Evolutionary conservation across 2,888 invertebrate species (phyloP), one percentile per base, ranked within the genome.

Genomic region (Hyles lineata): DNA sequence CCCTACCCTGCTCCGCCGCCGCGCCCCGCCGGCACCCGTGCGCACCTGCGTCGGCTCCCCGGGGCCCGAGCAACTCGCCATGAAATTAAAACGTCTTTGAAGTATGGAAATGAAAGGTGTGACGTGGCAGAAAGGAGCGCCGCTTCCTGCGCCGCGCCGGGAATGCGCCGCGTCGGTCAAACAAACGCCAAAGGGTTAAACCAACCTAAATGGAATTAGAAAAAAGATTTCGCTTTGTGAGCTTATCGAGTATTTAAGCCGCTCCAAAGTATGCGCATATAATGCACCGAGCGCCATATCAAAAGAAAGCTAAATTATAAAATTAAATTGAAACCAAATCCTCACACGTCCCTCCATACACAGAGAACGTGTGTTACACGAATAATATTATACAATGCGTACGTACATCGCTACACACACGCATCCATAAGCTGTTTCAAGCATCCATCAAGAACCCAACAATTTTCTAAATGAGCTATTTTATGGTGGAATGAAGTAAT

Each of bases 1-100:
- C 63, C 11, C 63, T 11, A 8, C 11, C n/a, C 9, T 21, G 11
- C 63, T 0, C 21, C n/a, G 15, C 62, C n/a, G n/a, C 6, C 59
- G 23, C 8, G 59, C 59, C 59, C 59, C 25, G n/a, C 15, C n/a
- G n/a, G 35, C 11, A 9, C 43, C 72, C 61, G 73, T 58, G 70
- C 76, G 69, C 60, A 70, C 74, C 73, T 60, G 72, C 71, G 71
- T 63, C 74, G 70, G 69, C 74, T 72, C 75, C 76, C 76, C 72
- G 70, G 74, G 74, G 73, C 76, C 69, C 76, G 71, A 74, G 73
- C 79, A 75, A 79, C 78, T 74, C 75, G 77, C 79, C 83, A 79
- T 81, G 82, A 83, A 84, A 83, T 83, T 83, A 81, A 80, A 81
- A 76, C 78, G 77, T 80, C 80, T 82, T 80, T 81, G 78, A 78